phyloP scores from a whole-genome alignment of 2,888 invertebrate species.

The Plutella xylostella region DNA sequence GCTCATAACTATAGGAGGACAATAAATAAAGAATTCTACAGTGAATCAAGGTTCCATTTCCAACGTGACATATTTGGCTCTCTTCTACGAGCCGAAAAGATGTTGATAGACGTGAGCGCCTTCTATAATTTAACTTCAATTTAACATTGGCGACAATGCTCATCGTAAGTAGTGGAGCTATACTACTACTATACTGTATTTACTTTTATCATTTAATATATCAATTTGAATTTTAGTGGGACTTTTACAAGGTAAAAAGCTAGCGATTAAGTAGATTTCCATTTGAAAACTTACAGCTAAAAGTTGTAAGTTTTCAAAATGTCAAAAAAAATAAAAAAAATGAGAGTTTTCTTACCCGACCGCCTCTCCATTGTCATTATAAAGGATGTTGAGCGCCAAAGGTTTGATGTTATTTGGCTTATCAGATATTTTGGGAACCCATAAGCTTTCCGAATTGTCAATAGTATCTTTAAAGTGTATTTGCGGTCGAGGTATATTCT shows the following conservation, averaged over 20 bases:
- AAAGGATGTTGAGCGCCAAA: slow-evolving; percentile 77
- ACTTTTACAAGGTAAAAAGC: too few species aligned
- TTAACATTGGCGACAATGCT: too few species aligned
- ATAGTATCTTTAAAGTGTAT: slow-evolving; percentile 84
- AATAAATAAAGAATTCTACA: too few species aligned
- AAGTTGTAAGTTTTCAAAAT: neutral
- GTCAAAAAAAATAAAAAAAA: slow-evolving; percentile 9
- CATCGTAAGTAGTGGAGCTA: too few species aligned
- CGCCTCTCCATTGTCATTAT: slow-evolving; percentile 71
- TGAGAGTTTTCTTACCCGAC: slow-evolving; percentile 57
- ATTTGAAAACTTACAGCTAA: too few species aligned
- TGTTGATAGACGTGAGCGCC: too few species aligned
- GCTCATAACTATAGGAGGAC: slow-evolving; percentile 73
- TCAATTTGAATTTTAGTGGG: too few species aligned
- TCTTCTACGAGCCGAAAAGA: neutral
- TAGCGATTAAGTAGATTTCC: too few species aligned
- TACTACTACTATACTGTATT: too few species aligned
- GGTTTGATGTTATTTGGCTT: slow-evolving; percentile 92
- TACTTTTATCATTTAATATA: too few species aligned
- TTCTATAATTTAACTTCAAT: too few species aligned
- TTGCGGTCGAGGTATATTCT: slow-evolving; percentile 86
- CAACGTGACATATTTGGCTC: neutral
- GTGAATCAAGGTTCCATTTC: neutral
- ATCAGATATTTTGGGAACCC: slow-evolving; percentile 84
- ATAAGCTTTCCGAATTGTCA: slow-evolving; percentile 83